A percentile compares a stretch with the other conserved stretches of the same genome.
Evolutionary conservation across 1,140 invertebrate genomes (phyloP).

Genomic region (Scaptomyza montana): DNA sequence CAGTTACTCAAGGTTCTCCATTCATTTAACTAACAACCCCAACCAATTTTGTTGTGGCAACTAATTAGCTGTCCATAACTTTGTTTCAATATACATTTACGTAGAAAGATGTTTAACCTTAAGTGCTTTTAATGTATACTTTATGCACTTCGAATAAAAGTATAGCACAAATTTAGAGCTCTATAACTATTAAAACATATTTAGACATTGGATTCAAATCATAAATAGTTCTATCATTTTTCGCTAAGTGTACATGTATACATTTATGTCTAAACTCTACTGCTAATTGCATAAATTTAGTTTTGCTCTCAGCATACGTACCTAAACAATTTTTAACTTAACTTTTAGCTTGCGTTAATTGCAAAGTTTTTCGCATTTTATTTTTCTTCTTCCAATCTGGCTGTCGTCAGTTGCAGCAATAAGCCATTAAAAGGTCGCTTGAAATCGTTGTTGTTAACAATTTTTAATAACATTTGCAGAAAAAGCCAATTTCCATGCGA

Average conservation of each 20-base stretch:
- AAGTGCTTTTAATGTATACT: constrained; percentile 26
- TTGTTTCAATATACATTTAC: constrained; percentile 41
- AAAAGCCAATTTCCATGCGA: neutral
- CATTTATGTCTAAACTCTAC: neutral
- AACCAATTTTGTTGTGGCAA: constrained; percentile 8
- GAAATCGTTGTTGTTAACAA: neutral
- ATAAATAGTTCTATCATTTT: neutral
- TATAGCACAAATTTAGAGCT: too few species aligned
- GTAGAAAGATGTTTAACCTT: constrained; percentile 24
- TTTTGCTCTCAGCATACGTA: neutral
- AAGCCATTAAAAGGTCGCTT: neutral
- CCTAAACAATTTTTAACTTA: neutral
- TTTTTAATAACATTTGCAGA: neutral
- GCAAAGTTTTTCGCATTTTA: neutral
- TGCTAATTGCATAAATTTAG: constrained; percentile 58
- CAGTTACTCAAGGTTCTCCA: constrained; percentile 24
- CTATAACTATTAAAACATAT: too few species aligned
- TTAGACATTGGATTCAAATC: too few species aligned
- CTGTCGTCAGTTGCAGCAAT: neutral
- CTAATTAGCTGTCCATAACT: constrained; percentile 66
- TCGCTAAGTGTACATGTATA: neutral
- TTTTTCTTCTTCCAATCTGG: too few species aligned
- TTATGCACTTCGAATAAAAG: neutral
- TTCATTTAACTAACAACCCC: neutral
- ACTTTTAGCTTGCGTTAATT: neutral